Evolutionary conservation across 37 sponge, comb jelly and placozoan genomes (phyloP), one percentile per base, ranked within the genome.

Genomic region (Halichondria panicea): DNA sequence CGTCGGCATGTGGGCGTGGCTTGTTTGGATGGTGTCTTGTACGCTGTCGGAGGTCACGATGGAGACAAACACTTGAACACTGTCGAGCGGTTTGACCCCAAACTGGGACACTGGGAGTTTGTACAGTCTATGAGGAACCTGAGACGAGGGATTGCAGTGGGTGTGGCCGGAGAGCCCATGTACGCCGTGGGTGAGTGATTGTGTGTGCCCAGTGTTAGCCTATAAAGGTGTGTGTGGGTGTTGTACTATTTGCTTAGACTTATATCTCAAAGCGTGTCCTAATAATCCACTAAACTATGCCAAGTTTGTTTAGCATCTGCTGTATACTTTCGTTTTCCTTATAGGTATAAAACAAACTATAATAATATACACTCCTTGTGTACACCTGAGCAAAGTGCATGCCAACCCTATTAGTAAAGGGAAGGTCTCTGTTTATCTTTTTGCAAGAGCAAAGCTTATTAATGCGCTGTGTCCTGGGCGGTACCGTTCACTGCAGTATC

Each of bases 1-100:
- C 81, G 96, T 31, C 71, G 96, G 53, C 96, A 95, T 80, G 96
- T 95, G 70, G 96, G 96, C 15, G 96, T 96, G 78, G 88, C 85
- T n/a, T 85, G 76, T 24, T 27, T 89, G 57, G 79, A 74, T 31
- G 81, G 78, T 4, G 89, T 84, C 75, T 57, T 96, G 44, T 96
- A 89, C 71, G 96, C 96, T 0, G 90, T 96, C 22, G 96, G 96
- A 12, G 96, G 96, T 0, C 93, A 96, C 41, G 89, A 95, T 70
- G 88, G 89, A 12, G 82, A 81, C 40, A 80, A 84, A 24, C 96
- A 95, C 54, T 70, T 95, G 37, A 88, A 88, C 66, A 86, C 96
- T 6, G 96, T 95, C 21, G 96, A 95, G 72, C 88, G 86, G 70
- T 95, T 82, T 59, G 87, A 89, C 56, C 87, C 83, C 13, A 77